These are phyloP conservation scores for Autographa pulchrina DNA, from an alignment of 2,888 invertebrate genomes.

Conservation along the genomic window DNA sequence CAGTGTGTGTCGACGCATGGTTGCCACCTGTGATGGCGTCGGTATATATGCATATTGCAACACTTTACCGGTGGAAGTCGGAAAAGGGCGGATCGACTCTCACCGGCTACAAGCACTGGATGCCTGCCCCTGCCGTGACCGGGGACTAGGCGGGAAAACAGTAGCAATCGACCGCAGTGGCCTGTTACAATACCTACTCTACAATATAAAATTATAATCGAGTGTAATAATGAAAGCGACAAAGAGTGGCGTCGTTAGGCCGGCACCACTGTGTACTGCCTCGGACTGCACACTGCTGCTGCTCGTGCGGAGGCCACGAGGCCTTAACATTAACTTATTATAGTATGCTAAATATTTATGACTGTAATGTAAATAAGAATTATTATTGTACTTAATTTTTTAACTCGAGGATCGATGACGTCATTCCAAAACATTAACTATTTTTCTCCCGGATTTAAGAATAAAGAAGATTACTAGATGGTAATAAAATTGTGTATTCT, in stretches of 20 bases:
- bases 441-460: background rate
- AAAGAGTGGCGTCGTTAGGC: background rate
- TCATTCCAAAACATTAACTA: constrained; percentile 20
- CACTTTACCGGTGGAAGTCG: constrained; percentile 1
- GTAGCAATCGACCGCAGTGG: background rate
- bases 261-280: constrained; percentile 26
- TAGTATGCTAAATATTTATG: constrained; percentile 80
- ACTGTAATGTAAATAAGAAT: constrained; percentile 84
- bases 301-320: constrained; percentile 66
- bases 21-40: constrained; percentile 31
- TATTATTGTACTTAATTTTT: constrained; percentile 86
- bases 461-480: background rate
- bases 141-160: background rate
- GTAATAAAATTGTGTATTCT: background rate
- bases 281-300: constrained; percentile 68
- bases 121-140: background rate
- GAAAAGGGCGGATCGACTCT: background rate
- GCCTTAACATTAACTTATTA: constrained; percentile 82
- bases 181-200: background rate
- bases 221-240: background rate
- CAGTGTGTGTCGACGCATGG: constrained; percentile 67
- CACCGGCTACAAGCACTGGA: background rate
- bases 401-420: constrained; percentile 74
- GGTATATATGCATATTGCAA: constrained; percentile 20
- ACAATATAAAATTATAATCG: background rate